These are phyloP conservation scores for Myotis lucifugus DNA, from an alignment of 2,113 vertebrate species.

Conservation along the genomic window DNA sequence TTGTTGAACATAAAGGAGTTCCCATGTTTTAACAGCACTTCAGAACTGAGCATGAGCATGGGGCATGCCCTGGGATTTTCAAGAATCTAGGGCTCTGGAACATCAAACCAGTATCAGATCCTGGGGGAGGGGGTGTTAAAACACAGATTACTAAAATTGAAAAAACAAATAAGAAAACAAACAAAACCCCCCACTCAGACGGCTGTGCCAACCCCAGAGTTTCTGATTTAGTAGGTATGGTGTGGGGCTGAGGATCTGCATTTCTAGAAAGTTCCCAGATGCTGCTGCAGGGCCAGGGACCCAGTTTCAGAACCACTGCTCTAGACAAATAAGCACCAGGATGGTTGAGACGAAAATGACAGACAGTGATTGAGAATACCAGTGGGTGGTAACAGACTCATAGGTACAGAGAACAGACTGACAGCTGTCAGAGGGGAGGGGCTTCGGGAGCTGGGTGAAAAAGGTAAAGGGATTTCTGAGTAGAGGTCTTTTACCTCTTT, in stretches of 20 bases:
- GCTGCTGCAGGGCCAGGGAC: background rate
- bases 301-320: background rate
- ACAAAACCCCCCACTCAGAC: background rate
- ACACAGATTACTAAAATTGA: background rate
- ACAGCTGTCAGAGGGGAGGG: background rate
- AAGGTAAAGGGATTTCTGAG: background rate
- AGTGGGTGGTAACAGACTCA: background rate
- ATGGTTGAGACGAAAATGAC: background rate
- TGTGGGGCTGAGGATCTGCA: background rate
- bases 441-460: background rate
- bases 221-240: background rate
- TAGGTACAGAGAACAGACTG: background rate
- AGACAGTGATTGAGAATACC: rapidly evolving
- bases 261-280: background rate
- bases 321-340: no score
- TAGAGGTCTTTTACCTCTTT: no score
- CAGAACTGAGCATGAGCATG: background rate
- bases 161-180: background rate
- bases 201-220: rapidly evolving
- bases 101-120: background rate
- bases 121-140: background rate
- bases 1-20: background rate
- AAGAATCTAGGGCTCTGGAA: background rate
- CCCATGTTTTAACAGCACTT: background rate
- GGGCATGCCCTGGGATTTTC: background rate